Evolutionary conservation across 2,888 invertebrate species (phyloP).

Genomic region (Proisotoma minuta): DNA sequence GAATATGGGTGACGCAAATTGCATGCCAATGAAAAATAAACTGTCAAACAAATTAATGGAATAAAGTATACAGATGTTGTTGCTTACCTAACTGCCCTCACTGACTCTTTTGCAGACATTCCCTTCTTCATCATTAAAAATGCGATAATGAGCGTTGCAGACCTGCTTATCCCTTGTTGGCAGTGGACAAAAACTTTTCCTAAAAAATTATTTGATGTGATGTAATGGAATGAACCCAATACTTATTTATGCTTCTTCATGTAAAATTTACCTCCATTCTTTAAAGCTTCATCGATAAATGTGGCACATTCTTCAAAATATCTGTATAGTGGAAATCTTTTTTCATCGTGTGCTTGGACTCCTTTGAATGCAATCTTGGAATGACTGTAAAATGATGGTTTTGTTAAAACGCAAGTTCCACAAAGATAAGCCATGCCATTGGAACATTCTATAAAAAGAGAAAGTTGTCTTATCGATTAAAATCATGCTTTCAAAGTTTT

Average conservation of each 20-base stretch:
- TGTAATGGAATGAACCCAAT: not conserved
- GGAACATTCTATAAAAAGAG: too few species aligned
- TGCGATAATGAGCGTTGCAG: slow-evolving; percentile 51
- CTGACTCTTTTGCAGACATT: slow-evolving; percentile 52
- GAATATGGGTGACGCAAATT: not conserved
- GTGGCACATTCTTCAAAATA: slow-evolving; percentile 52
- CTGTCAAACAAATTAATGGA: not conserved
- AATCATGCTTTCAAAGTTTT: slow-evolving; percentile 17
- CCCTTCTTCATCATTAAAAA: slow-evolving; percentile 51
- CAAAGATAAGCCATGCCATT: too few species aligned
- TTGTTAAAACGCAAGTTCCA: slow-evolving; percentile 34
- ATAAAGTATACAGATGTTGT: not conserved
- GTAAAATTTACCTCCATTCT: slow-evolving; percentile 21
- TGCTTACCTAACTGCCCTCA: slow-evolving; percentile 50
- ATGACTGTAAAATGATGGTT: slow-evolving; percentile 25
- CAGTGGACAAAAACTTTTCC: slow-evolving; percentile 55
- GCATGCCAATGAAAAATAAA: not conserved
- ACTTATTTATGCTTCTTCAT: not conserved
- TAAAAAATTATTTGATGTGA: slow-evolving; percentile 20
- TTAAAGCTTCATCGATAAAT: slow-evolving; percentile 52
- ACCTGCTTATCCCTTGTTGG: slow-evolving; percentile 51
- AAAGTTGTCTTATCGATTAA: too few species aligned
- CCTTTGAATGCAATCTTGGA: slow-evolving; percentile 50
- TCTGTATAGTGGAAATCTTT: slow-evolving; percentile 51
- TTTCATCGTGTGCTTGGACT: slow-evolving; percentile 53